Evolutionary conservation across 2,113 vertebrate genomes (phyloP).

Genomic region (Bubo blakistoni): DNA sequence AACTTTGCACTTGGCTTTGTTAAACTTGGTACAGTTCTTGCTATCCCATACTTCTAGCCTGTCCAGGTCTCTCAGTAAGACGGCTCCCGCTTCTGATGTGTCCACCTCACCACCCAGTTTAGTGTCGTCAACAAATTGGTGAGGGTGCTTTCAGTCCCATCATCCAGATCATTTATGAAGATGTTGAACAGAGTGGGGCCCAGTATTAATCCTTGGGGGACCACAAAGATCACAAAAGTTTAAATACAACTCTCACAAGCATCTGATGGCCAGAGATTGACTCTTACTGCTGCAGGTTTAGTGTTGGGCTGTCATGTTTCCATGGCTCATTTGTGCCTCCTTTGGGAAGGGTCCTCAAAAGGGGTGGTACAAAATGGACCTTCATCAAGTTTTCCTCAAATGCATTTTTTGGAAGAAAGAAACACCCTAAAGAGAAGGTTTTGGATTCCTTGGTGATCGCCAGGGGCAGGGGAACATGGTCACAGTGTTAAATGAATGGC

Average conservation of each 20-base stretch:
- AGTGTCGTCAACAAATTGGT: not conserved
- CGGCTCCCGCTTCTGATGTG: no score
- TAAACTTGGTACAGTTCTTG: not conserved
- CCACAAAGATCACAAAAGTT: not conserved
- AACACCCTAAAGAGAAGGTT: not conserved
- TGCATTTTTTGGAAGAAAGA: not conserved
- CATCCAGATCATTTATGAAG: not conserved
- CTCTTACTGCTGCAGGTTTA: not conserved
- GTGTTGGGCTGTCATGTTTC: not conserved
- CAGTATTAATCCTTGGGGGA: not conserved
- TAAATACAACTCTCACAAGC: not conserved
- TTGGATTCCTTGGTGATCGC: not conserved
- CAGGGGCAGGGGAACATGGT: no score
- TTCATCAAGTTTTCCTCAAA: not conserved
- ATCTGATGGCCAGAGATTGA: not conserved
- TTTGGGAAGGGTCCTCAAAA: not conserved
- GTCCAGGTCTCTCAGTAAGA: not conserved
- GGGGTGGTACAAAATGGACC: no score
- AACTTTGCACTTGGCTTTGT: not conserved
- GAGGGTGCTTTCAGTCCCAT: not conserved
- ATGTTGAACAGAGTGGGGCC: not conserved
- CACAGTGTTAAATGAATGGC: not conserved
- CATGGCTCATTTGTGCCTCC: not conserved
- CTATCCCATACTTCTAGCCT: not conserved
- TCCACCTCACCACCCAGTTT: not conserved